Evolutionary conservation across 2,888 invertebrate species (phyloP), one percentile per base, ranked within the genome.

Genomic region (Gastrophysa polygoni): DNA sequence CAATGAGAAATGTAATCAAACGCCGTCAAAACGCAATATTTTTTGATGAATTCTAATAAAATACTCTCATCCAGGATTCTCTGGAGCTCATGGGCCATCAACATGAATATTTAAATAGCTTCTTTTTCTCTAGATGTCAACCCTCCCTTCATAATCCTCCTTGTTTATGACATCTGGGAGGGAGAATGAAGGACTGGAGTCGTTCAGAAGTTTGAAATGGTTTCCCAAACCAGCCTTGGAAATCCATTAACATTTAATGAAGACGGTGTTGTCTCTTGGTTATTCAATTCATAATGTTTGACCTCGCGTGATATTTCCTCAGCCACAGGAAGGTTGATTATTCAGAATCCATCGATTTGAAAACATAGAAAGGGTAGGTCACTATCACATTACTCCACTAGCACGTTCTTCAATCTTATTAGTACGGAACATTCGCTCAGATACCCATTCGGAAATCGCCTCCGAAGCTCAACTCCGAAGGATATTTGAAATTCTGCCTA

Each of bases 231-330:
- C 43, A 54, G 46, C 59, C 52, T 57, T 49, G 63, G 70, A 70
- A 70, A 71, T 71, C 59, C 70, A 69, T 71, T 68, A 70, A 66
- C 67, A 57, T 71, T 71, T 71, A 68, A 72, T 72, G 70, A 66
- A 72, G 66, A 67, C 63, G 66, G 57, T 61, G 67, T 44, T 38
- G 46, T 55, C 56, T 58, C 24, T 7, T 4, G 11, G 14, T 8
- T 38, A 38, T 38, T 38, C 14, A n/a, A n/a, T 38, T 11, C 11
- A 14, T 38, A 2, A 38, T 14, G 38, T n/a, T n/a, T n/a, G n/a
- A n/a, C n/a, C n/a, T 38, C 3, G 38, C n/a, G 38, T 11, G 2
- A 8, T 5, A 32, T 10, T 32, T 32, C 8, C 2, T 32, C n/a
- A n/a, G n/a, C n/a, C n/a, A n/a, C n/a, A 32, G 6, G 32, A 10